phyloP scores from a whole-genome alignment of 2,888 invertebrate species.

The Pherbina coryleti region DNA sequence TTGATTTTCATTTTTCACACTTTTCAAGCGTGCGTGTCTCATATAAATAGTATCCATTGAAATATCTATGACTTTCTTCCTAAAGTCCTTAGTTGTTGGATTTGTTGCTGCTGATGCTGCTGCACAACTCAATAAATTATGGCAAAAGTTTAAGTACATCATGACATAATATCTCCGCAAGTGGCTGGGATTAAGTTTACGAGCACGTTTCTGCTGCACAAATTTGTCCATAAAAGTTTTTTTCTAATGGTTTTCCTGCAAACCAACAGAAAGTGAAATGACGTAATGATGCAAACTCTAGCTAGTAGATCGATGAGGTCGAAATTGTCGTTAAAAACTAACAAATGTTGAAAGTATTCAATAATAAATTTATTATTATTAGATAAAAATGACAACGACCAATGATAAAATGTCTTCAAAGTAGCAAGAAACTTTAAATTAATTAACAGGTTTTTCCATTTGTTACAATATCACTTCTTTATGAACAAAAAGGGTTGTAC shows the following conservation, averaged over 20 bases:
- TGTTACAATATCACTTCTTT: too few species aligned
- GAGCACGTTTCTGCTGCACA: conserved; percentile 9
- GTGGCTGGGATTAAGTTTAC: conserved; percentile 6
- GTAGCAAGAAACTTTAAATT: too few species aligned
- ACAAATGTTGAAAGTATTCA: not conserved
- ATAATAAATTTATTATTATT: not conserved
- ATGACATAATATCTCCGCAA: conserved; percentile 22
- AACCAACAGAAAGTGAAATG: not conserved
- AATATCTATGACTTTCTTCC: too few species aligned
- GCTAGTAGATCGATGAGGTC: not conserved
- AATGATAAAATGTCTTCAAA: too few species aligned
- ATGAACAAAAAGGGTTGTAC: too few species aligned
- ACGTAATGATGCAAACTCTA: not conserved
- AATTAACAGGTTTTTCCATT: too few species aligned
- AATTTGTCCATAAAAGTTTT: conserved; percentile 3
- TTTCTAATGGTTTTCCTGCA: not conserved
- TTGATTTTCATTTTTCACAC: too few species aligned
- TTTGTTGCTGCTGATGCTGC: not conserved
- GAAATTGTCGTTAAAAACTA: not conserved
- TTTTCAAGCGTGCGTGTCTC: too few species aligned
- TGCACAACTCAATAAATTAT: conserved; percentile 13
- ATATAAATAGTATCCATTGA: too few species aligned
- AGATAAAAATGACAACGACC: too few species aligned
- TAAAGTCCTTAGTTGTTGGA: not conserved
- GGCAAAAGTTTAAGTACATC: conserved; percentile 13